Evolutionary conservation across 2,113 vertebrate genomes (phyloP).

Genomic region (Rhinolophus ferrumequinum): DNA sequence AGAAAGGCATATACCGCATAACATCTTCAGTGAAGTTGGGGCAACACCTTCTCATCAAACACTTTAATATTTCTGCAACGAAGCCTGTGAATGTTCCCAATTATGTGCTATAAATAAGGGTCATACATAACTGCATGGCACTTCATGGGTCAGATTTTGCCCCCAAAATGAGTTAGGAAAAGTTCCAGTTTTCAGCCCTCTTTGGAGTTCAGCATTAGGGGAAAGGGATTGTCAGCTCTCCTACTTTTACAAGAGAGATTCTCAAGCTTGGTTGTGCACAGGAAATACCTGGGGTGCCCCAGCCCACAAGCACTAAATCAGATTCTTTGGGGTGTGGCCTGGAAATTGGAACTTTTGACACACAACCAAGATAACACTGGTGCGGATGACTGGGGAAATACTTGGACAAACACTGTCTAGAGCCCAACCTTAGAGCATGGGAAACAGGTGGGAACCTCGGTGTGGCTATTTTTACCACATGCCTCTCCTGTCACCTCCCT

Average conservation of each 20-base stretch:
- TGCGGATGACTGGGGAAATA: neutral
- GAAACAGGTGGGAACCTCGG: constrained; percentile 12
- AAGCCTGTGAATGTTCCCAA: neutral
- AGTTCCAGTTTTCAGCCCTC: neutral
- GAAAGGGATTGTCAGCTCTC: neutral
- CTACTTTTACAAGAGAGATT: neutral
- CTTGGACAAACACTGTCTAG: neutral
- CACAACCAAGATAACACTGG: neutral
- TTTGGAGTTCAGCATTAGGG: neutral
- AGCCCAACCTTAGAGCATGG: neutral
- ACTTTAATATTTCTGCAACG: neutral
- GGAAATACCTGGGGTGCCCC: neutral
- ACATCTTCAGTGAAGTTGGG: neutral
- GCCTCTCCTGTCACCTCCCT: constrained; percentile 2
- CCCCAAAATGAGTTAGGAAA: neutral
- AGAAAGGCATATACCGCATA: neutral
- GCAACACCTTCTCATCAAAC: neutral
- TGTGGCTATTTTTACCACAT: constrained; percentile 28
- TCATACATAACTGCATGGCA: neutral
- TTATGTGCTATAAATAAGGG: neutral
- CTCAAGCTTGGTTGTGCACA: neutral
- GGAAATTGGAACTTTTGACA: constrained; percentile 42
- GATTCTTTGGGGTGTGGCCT: neutral
- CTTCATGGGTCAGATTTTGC: neutral
- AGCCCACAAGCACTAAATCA: neutral